phyloP scores from a whole-genome alignment of 2,888 invertebrate species.

The Brachyptera risi region DNA sequence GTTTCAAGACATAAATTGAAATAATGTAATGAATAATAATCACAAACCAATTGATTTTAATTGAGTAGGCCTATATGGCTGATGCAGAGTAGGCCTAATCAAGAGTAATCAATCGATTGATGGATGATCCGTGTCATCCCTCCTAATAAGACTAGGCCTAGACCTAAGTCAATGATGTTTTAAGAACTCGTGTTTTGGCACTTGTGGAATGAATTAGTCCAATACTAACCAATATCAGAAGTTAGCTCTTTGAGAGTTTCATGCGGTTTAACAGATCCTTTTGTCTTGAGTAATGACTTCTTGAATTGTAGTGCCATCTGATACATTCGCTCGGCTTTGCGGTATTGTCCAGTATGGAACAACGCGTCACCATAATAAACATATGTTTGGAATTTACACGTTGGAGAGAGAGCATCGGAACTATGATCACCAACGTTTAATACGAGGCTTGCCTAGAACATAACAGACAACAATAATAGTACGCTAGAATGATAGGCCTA shows the following conservation, averaged over 20 bases:
- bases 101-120: too few species aligned
- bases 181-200: too few species aligned
- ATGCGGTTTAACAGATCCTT: slow-evolving; percentile 45
- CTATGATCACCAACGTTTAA: slow-evolving; percentile 62
- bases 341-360: slow-evolving; percentile 60
- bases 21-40: too few species aligned
- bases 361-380: slow-evolving; percentile 68
- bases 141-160: too few species aligned
- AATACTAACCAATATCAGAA: slow-evolving; percentile 49
- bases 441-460: slow-evolving; percentile 60
- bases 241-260: slow-evolving; percentile 51
- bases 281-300: slow-evolving; percentile 57
- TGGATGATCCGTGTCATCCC: too few species aligned
- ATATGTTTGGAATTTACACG: slow-evolving; percentile 63
- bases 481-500: slow-evolving; percentile 3
- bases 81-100: too few species aligned
- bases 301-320: slow-evolving; percentile 60
- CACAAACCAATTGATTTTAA: too few species aligned
- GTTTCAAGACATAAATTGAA: too few species aligned
- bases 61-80: too few species aligned
- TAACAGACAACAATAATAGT: slow-evolving; percentile 10
- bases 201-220: neutral
- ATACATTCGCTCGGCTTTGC: slow-evolving; percentile 64
- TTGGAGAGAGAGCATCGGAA: slow-evolving; percentile 54
- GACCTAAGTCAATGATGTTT: too few species aligned